These are phyloP conservation scores for Meandrusa payeni DNA, from an alignment of 2,888 invertebrate genomes.

Conservation along the genomic window DNA sequence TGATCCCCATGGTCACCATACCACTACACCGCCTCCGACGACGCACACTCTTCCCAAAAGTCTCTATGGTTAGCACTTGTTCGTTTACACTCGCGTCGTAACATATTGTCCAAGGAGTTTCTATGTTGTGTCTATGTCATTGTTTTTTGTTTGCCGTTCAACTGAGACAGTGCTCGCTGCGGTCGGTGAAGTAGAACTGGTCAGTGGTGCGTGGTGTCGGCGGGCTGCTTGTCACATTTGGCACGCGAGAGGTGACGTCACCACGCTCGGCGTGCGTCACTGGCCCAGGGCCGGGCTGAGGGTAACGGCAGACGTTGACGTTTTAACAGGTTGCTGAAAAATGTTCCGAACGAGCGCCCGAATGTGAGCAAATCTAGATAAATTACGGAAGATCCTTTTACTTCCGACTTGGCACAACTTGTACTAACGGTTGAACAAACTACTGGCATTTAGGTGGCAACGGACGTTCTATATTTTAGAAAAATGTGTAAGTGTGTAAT, in stretches of 20 bases:
- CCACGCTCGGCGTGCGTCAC: slow-evolving; percentile 35
- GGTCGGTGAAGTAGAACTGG: slow-evolving; percentile 31
- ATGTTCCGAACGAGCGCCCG: slow-evolving; percentile 17
- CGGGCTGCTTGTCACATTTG: slow-evolving; percentile 23
- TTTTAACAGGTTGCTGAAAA: slow-evolving; percentile 19
- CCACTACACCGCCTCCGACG: slow-evolving; percentile 33
- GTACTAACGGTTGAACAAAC: background rate
- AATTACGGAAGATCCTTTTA: background rate
- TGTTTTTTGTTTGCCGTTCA: too few relatives aligned
- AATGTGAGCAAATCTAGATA: background rate
- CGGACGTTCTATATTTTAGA: background rate
- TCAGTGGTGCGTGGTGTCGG: slow-evolving; percentile 12
- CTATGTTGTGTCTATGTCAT: too few relatives aligned
- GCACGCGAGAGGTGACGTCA: slow-evolving; percentile 49
- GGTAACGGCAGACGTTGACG: slow-evolving; percentile 30
- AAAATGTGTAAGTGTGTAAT: too few relatives aligned
- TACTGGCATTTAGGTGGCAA: background rate
- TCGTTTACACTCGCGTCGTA: background rate
- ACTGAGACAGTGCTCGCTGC: slow-evolving; percentile 3
- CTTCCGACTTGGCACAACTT: slow-evolving; percentile 2
- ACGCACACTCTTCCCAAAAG: background rate
- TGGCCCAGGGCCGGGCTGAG: slow-evolving; percentile 27
- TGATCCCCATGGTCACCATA: slow-evolving; percentile 83
- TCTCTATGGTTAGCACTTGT: background rate
- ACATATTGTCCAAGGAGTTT: too few relatives aligned